Conservation (phyloP, 1,140 invertebrate species). For the Campoletis sonorensis region DNA sequence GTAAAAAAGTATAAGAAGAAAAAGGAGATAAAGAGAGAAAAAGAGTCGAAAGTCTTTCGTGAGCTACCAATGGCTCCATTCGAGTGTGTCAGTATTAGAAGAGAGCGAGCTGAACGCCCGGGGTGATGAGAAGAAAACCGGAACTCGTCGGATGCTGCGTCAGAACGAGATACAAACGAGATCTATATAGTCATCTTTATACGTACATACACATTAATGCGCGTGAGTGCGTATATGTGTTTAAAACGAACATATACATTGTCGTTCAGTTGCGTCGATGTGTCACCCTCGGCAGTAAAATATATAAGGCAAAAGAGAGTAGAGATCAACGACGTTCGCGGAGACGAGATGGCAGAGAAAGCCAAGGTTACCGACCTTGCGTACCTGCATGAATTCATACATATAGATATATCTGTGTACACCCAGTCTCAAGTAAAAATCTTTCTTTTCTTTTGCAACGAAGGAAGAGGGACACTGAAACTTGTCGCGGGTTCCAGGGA, state of each 20-base stretch:
- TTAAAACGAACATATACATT: background rate
- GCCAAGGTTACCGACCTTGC: slow-evolving; percentile 31
- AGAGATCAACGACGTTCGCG: slow-evolving; percentile 45
- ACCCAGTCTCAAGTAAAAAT: background rate
- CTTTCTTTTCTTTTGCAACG: background rate
- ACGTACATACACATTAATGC: background rate
- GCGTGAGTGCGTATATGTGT: no score
- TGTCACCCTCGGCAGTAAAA: slow-evolving; percentile 1
- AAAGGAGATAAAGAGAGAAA: background rate
- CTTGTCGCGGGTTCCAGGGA: slow-evolving; percentile 1
- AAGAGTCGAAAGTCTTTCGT: slow-evolving; percentile 16
- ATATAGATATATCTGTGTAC: background rate
- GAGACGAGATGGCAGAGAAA: slow-evolving; percentile 26
- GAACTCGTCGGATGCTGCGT: slow-evolving; percentile 13
- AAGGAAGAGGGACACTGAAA: background rate
- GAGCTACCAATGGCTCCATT: slow-evolving; percentile 8
- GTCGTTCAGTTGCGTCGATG: slow-evolving; percentile 3
- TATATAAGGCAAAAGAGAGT: slow-evolving; percentile 37
- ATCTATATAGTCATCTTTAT: slow-evolving; percentile 8
- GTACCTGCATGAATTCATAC: slow-evolving; percentile 3
- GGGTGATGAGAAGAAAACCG: slow-evolving; percentile 24
- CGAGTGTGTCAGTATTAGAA: slow-evolving; percentile 19
- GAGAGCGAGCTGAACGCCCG: slow-evolving; percentile 17
- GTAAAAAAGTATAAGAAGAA: slow-evolving; percentile 37
- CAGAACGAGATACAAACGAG: slow-evolving; percentile 6